Conservation (phyloP, 2,113 vertebrate genomes). For the Bubo blakistoni region DNA sequence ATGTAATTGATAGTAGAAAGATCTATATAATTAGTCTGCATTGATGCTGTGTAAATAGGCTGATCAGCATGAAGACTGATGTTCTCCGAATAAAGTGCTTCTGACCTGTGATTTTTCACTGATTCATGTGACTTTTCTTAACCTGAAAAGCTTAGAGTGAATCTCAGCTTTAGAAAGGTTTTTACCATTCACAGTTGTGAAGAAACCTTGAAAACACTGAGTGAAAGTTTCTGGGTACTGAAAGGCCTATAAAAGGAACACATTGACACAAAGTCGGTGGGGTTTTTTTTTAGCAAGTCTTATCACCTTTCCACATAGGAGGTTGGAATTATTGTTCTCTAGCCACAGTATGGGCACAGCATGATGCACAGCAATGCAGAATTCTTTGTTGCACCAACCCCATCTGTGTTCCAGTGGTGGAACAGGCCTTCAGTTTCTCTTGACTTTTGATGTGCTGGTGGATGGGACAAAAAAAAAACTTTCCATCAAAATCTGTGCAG, state of each 20-base stretch:
- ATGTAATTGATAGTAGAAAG: background rate
- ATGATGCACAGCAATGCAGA: background rate
- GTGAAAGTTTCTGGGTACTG: background rate
- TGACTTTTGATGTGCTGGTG: background rate
- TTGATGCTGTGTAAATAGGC: background rate
- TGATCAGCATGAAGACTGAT: background rate
- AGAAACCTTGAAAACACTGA: slow-evolving; percentile 13
- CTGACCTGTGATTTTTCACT: background rate
- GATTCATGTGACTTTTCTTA: background rate
- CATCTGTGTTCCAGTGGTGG: background rate
- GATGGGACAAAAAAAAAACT: background rate
- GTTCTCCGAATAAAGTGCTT: background rate
- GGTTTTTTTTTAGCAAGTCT: slow-evolving; percentile 19
- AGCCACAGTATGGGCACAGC: background rate
- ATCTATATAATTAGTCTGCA: background rate
- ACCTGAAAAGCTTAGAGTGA: background rate
- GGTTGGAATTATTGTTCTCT: background rate
- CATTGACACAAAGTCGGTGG: background rate
- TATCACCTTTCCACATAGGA: background rate
- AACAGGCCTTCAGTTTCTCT: background rate
- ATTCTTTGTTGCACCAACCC: background rate
- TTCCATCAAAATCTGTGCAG: background rate
- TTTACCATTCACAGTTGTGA: background rate
- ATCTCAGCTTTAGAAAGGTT: background rate
- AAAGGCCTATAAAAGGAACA: background rate